Percentiles rank a stretch among this genome's conserved stretches.
Conservation (phyloP, 2,113 vertebrate species). For the Argyrosomus japonicus region DNA sequence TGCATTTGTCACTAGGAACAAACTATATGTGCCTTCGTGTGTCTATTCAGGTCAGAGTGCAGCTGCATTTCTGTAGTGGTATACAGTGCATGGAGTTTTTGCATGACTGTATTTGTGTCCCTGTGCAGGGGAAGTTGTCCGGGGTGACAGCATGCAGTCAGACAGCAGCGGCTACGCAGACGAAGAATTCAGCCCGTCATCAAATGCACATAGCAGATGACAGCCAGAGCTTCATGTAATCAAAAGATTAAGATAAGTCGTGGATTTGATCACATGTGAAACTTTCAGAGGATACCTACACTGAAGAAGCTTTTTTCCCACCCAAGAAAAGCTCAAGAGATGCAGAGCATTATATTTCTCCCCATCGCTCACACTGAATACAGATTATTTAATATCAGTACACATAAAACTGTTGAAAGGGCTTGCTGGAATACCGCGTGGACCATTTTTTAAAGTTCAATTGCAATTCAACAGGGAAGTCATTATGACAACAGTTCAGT, state of each 20-base stretch:
- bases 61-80: constrained; percentile 6
- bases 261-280: neutral
- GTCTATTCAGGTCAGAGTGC: constrained; percentile 34
- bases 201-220: constrained; percentile 49
- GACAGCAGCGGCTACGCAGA: constrained; percentile 86
- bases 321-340: neutral
- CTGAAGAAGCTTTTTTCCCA: neutral
- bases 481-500: neutral
- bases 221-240: neutral
- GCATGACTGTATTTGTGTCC: constrained; percentile 31
- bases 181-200: constrained; percentile 65
- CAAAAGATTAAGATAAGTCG: neutral
- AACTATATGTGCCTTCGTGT: constrained; percentile 3
- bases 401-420: constrained; percentile 5
- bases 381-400: constrained; percentile 18
- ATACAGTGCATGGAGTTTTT: neutral
- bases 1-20: constrained; percentile 15
- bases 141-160: constrained; percentile 85
- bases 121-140: constrained; percentile 67
- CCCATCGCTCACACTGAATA: neutral
- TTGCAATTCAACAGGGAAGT: neutral
- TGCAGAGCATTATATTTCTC: neutral
- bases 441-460: constrained; percentile 1
- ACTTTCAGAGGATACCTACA: neutral
- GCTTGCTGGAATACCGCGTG: neutral